phyloP scores from a whole-genome alignment of 2,797 vertebrate species.

The Gambelia wislizenii region DNA sequence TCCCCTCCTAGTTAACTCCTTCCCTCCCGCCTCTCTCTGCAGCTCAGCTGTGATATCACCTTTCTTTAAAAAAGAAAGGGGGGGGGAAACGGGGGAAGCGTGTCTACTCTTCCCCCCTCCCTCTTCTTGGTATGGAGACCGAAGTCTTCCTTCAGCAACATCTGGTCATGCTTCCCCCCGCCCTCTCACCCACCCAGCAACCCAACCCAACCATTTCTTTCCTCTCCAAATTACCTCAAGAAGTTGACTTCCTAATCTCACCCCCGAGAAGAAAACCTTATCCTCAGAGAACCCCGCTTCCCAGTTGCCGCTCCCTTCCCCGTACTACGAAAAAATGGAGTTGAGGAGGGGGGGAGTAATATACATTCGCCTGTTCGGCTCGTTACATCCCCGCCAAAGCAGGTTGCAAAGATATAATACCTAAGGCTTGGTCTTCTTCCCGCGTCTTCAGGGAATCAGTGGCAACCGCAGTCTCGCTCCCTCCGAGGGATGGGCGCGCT shows the following conservation, averaged over 20 bases:
- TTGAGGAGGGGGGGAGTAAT: too few relatives aligned
- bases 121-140: neutral
- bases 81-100: too few relatives aligned
- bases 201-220: neutral
- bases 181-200: slow-evolving; percentile 17
- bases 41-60: slow-evolving; percentile 63
- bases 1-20: slow-evolving; percentile 87
- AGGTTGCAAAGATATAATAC: slow-evolving; percentile 71
- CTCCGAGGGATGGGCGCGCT: neutral
- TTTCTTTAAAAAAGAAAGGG: too few relatives aligned
- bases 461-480: slow-evolving; percentile 81
- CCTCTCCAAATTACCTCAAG: neutral
- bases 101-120: neutral
- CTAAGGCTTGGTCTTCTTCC: slow-evolving; percentile 78
- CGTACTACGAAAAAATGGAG: neutral
- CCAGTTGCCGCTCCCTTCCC: slow-evolving; percentile 22
- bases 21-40: slow-evolving; percentile 45
- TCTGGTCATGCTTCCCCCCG: too few relatives aligned
- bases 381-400: slow-evolving; percentile 21
- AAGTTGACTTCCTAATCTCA: slow-evolving; percentile 73
- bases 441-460: slow-evolving; percentile 83
- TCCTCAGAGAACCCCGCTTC: neutral
- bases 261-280: slow-evolving; percentile 35
- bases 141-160: neutral
- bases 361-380: too few relatives aligned